Conservation (phyloP, 2,888 invertebrate species). For the Trichogramma dendrolimi region DNA sequence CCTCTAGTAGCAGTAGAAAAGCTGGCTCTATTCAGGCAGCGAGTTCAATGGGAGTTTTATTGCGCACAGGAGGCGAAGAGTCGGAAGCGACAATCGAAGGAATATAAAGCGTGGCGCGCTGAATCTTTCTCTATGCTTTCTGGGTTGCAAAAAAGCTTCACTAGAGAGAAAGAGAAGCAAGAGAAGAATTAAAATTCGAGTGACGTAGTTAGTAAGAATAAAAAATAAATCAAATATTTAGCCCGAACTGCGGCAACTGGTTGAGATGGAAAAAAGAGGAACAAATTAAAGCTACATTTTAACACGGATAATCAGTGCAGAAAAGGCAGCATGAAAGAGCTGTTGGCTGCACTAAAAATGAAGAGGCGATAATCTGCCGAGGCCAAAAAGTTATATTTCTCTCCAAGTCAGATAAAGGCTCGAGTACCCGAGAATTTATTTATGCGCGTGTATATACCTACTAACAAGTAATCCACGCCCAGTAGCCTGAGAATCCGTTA, state of each 20-base stretch:
- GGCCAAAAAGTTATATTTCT: constrained; percentile 11
- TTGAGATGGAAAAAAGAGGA: no score
- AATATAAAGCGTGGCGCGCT: constrained; percentile 9
- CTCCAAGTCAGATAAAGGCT: not conserved
- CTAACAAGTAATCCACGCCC: no score
- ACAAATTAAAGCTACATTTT: no score
- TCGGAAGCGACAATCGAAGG: constrained; percentile 6
- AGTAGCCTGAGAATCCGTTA: no score
- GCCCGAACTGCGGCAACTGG: no score
- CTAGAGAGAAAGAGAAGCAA: constrained; percentile 1
- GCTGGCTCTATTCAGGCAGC: constrained; percentile 6
- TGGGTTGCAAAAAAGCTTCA: not conserved
- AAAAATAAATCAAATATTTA: no score
- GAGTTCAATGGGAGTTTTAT: constrained; percentile 14
- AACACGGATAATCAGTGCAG: not conserved
- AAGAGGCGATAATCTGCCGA: constrained; percentile 24
- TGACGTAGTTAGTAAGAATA: no score
- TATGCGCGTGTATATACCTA: no score
- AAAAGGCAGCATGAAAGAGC: constrained; percentile 1
- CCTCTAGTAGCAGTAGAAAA: constrained; percentile 6
- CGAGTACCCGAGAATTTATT: no score
- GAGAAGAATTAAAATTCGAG: not conserved
- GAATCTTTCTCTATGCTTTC: not conserved
- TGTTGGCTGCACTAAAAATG: constrained; percentile 18
- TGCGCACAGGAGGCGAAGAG: not conserved